These are phyloP conservation scores for Drosophila kanekoi DNA, from an alignment of 2,888 invertebrate species.

Conservation along the genomic window DNA sequence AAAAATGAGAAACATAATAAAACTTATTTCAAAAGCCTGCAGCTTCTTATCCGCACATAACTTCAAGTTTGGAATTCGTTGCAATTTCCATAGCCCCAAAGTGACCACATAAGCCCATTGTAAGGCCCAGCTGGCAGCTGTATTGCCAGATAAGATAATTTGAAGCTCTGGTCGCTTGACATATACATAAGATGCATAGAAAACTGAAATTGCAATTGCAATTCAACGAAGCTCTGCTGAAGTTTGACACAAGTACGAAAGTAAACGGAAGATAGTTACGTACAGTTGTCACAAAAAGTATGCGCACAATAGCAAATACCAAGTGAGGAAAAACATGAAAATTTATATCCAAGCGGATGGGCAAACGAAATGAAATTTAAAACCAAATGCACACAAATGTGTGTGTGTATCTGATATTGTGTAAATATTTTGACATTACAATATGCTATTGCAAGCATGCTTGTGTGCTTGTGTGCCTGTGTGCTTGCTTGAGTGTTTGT, in stretches of 20 bases:
- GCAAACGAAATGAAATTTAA: conserved; percentile 66
- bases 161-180: conserved; percentile 18
- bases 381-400: conserved; percentile 49
- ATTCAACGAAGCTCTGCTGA: conserved; percentile 39
- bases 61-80: not conserved
- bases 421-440: conserved; percentile 75
- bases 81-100: not conserved
- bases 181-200: conserved; percentile 8
- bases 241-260: conserved; percentile 33
- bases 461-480: conserved; percentile 24
- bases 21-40: not conserved
- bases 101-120: conserved; percentile 16
- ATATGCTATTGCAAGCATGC: conserved; percentile 53
- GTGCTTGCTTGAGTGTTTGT: conserved; percentile 42
- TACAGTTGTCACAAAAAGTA: conserved; percentile 57
- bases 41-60: conserved; percentile 1
- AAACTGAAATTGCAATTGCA: conserved; percentile 46
- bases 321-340: conserved; percentile 58
- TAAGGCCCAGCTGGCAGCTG: conserved; percentile 45
- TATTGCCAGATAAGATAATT: conserved; percentile 46
- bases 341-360: conserved; percentile 60
- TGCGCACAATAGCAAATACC: conserved; percentile 50
- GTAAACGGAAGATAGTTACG: conserved; percentile 25
- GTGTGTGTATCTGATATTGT: conserved; percentile 44
- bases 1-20: not conserved